Evolutionary conservation across 2,888 invertebrate species (phyloP), one percentile per base, ranked within the genome.

Genomic region (Athalia circularis): DNA sequence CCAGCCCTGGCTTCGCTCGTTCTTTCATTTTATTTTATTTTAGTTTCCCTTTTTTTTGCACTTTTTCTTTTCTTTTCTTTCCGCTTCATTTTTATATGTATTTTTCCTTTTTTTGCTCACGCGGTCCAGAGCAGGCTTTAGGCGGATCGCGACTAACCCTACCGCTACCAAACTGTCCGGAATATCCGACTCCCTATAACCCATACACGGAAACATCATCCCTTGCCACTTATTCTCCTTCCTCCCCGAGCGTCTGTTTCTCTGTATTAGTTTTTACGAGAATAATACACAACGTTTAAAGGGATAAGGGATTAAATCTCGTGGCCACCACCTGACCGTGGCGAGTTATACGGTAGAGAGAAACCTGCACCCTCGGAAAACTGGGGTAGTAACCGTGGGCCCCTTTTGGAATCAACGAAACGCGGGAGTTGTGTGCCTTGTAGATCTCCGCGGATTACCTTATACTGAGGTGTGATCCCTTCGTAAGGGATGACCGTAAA

Each of bases 241-340:
- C 5, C 29, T 62, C 13, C 54, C n/a, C 54, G 9, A 11, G 54
- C 52, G 50, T 15, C 67, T 67, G 43, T 54, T 70, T 48, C 72
- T 57, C 85, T 87, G 87, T 89, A 90, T 90, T 90, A 90, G 88
- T 89, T 90, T 90, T 90, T 90, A 90, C 87, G 90, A 89, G 88
- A 86, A 88, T 89, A 89, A 89, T 90, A 90, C 88, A 90, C 89
- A 89, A 88, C 88, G 88, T 87, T 90, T 89, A 89, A 88, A 89
- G 85, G 89, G 89, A 89, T 90, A 90, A 88, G 83, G 88, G 89
- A 90, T 90, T 90, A 89, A 90, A 88, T 82, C 84, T 82, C 81
- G 80, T 80, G 82, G 50, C 77, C 81, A 82, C 80, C 87, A 85
- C 85, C 86, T 87, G 86, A 85, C 84, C 84, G 82, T 29, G 29